A percentile compares a stretch with the other conserved stretches of the same genome.
Evolutionary conservation across 2,888 invertebrate genomes (phyloP).

Genomic region (Eustalomyia histrio): DNA sequence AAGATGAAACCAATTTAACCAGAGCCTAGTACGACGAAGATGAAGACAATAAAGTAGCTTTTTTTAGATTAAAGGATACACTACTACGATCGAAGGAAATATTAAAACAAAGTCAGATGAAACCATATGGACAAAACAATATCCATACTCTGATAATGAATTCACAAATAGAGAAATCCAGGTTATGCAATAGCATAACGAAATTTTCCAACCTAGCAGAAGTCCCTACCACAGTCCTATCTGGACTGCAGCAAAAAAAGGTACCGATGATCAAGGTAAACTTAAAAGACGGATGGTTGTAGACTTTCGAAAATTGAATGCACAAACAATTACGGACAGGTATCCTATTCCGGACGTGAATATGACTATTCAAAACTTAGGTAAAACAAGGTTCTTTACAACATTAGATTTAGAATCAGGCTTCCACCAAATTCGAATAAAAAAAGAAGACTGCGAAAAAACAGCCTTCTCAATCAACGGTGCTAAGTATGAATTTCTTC

Average conservation of each 20-base stretch:
- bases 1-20: conserved; percentile 6
- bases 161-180: conserved; percentile 12
- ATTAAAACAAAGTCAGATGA: conserved; percentile 39
- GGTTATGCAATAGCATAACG: conserved; percentile 3
- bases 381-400: conserved; percentile 51
- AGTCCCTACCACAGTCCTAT: neutral
- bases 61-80: neutral
- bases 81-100: conserved; percentile 33
- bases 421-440: conserved; percentile 42
- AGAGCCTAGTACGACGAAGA: conserved; percentile 25
- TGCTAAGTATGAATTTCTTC: conserved; percentile 55
- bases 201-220: neutral
- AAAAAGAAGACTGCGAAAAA: conserved; percentile 45
- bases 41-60: conserved; percentile 1
- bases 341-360: conserved; percentile 32
- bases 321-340: no score
- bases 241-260: conserved; percentile 21
- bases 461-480: conserved; percentile 55
- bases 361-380: conserved; percentile 55
- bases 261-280: conserved; percentile 15
- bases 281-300: conserved; percentile 32
- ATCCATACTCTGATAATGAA: conserved; percentile 39
- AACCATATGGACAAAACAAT: conserved; percentile 17
- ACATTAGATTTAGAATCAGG: conserved; percentile 60
- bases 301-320: conserved; percentile 32